phyloP scores from a whole-genome alignment of 2,113 vertebrate genomes.

The Labeo catla region DNA sequence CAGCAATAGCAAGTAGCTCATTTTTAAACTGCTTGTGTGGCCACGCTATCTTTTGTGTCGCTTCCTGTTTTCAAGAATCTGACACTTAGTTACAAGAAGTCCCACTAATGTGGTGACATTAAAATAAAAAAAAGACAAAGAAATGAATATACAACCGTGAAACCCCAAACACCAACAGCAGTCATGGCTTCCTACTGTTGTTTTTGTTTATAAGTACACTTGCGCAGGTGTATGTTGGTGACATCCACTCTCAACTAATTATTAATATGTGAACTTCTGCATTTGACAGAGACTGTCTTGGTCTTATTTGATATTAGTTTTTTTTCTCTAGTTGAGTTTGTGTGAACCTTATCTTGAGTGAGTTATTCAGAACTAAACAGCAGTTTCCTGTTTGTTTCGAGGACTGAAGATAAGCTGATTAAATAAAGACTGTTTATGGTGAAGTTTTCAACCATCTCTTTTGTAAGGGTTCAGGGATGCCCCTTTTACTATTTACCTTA shows the following conservation, averaged over 20 bases:
- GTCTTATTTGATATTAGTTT: background rate
- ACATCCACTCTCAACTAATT: background rate
- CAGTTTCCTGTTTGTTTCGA: slow-evolving; percentile 34
- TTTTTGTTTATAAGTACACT: background rate
- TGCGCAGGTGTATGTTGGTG: background rate
- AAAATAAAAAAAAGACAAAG: slow-evolving; percentile 7
- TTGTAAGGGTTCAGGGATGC: background rate
- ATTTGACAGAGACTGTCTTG: background rate
- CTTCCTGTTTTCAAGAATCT: slow-evolving; percentile 58
- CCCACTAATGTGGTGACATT: slow-evolving; percentile 31
- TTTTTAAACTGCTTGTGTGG: slow-evolving; percentile 52
- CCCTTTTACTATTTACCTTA: slow-evolving; percentile 6
- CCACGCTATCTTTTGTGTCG: slow-evolving; percentile 32
- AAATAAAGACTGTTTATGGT: background rate
- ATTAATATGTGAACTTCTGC: background rate
- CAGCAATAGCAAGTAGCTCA: slow-evolving; percentile 1
- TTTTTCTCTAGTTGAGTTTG: slow-evolving; percentile 29
- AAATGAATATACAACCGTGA: slow-evolving; percentile 14
- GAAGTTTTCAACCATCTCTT: background rate
- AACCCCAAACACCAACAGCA: slow-evolving; percentile 2
- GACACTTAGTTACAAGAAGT: slow-evolving; percentile 48
- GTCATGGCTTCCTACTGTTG: slow-evolving; percentile 4
- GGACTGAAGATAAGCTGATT: background rate
- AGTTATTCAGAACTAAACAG: slow-evolving; percentile 12
- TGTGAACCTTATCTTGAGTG: slow-evolving; percentile 8